A percentile compares a stretch with the other conserved stretches of the same genome.
Evolutionary conservation across 1,140 invertebrate genomes (phyloP).

Genomic region (Spodoptera litura): DNA sequence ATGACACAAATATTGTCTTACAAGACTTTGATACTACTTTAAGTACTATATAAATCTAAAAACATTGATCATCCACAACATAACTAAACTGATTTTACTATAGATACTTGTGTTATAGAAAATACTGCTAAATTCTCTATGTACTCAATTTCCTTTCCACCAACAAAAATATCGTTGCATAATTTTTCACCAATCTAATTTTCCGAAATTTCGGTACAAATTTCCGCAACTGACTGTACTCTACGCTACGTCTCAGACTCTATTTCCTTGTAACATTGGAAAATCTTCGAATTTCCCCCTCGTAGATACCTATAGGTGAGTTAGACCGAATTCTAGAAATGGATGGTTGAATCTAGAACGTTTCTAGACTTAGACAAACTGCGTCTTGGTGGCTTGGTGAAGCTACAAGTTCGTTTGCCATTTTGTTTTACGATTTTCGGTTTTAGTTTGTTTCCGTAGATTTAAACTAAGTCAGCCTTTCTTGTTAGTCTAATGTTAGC

Average conservation of each 20-base stretch:
- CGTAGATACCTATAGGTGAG: conserved; percentile 6
- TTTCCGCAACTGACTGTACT: conserved; percentile 40
- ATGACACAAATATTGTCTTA: too few relatives aligned
- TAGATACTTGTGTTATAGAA: background rate
- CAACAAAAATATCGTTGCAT: background rate
- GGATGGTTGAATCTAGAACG: conserved; percentile 23
- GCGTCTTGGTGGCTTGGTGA: background rate
- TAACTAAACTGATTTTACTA: too few relatives aligned
- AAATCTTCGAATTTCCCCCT: conserved; percentile 36
- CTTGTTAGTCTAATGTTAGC: too few relatives aligned
- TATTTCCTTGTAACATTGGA: conserved; percentile 42
- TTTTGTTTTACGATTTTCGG: background rate
- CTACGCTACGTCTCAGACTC: conserved; percentile 14
- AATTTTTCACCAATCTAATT: conserved; percentile 20
- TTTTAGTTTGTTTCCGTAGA: background rate
- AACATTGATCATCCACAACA: too few relatives aligned
- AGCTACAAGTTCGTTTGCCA: background rate
- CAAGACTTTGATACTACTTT: too few relatives aligned
- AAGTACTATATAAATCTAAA: too few relatives aligned
- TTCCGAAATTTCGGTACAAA: conserved; percentile 8
- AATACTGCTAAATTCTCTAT: background rate
- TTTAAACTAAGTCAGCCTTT: background rate
- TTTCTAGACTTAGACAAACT: conserved; percentile 34
- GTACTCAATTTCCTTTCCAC: conserved; percentile 2
- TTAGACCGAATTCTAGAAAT: conserved; percentile 39